Base-by-base conservation (phyloP, 2,113 vertebrate species). In the Caranx melampygus region DNA sequence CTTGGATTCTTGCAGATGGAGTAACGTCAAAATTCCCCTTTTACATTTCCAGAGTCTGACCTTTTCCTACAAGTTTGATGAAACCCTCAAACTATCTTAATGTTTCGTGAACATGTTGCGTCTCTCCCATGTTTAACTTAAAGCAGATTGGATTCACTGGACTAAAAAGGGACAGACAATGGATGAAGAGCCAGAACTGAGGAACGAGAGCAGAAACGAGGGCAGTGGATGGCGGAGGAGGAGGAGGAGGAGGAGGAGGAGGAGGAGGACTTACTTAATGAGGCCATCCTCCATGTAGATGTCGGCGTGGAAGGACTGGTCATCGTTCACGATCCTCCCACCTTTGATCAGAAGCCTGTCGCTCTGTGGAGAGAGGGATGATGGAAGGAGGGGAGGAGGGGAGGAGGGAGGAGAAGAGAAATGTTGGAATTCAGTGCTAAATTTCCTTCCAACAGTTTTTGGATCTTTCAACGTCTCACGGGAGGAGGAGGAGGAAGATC, bases 281-380 rank as follows among this genome's bases (percentile, higher is more conserved):
- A 98, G 91, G 81, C 98, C 98, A 95, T 99, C 98, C 82, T 99
- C 98, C 96, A 99, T 96, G 94, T 99, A 99, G 92, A 99, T 96
- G 82, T 99, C 98, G 9, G 97, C 98, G 86, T 96, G 96, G 89
- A 98, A 98, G 21, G 98, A 99, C 87, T 99, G 97, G 80, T 99
- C 98, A 96, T 99, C 97, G 0, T 99, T 99, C 88, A 99, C 98
- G 44, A 99, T 97, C 89, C 98, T 95, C 68, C 97, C 98, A 69
- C 98, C 98, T 95, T 99, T 99, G 92, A 99, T 96, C 84, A 98
- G 95, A 88, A 99, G 97, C 93, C 97, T 94, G 86, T 99, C 98
- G 57, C 97, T 98, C 98, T 99, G 91, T 8, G 70, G 91, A 63
- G 85, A 52, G 37, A 59, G 47, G 9, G n/a, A 62, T 1, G 54